Percentiles rank a stretch among this genome's conserved stretches.
Evolutionary conservation across 1,140 invertebrate genomes (phyloP).

Genomic region (Idris sp.): DNA sequence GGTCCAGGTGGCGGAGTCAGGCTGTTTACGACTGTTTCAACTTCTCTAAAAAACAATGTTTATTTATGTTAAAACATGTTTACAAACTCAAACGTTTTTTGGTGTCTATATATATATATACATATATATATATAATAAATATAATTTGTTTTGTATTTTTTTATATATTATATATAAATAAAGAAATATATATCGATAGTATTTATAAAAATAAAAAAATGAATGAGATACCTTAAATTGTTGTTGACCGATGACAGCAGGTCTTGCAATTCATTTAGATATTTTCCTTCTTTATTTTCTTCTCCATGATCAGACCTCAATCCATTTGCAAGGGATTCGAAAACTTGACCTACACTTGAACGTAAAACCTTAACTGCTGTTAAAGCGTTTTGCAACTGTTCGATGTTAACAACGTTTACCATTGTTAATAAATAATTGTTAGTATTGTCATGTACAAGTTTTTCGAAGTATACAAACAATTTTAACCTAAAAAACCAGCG

Average conservation of each 20-base stretch:
- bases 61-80: background rate
- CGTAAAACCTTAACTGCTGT: constrained; percentile 86
- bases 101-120: too few species aligned
- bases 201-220: background rate
- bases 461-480: too few species aligned
- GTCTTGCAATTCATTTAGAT: constrained; percentile 88
- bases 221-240: constrained; percentile 82
- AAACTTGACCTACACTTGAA: constrained; percentile 89
- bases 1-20: constrained; percentile 86
- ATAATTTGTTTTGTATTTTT: too few species aligned
- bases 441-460: too few species aligned
- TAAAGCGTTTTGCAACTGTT: constrained; percentile 86
- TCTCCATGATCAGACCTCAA: constrained; percentile 86
- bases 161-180: too few species aligned
- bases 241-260: constrained; percentile 85
- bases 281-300: constrained; percentile 87
- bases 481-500: too few species aligned
- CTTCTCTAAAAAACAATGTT: constrained; percentile 80
- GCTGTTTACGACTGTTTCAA: constrained; percentile 85
- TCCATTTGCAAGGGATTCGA: constrained; percentile 88
- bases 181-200: too few species aligned
- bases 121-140: too few species aligned
- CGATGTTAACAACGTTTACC: constrained; percentile 18
- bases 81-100: too few species aligned
- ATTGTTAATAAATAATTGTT: constrained; percentile 14